Evolutionary conservation across 2,888 invertebrate species (phyloP).

Genomic region (Acrocera orbiculus): DNA sequence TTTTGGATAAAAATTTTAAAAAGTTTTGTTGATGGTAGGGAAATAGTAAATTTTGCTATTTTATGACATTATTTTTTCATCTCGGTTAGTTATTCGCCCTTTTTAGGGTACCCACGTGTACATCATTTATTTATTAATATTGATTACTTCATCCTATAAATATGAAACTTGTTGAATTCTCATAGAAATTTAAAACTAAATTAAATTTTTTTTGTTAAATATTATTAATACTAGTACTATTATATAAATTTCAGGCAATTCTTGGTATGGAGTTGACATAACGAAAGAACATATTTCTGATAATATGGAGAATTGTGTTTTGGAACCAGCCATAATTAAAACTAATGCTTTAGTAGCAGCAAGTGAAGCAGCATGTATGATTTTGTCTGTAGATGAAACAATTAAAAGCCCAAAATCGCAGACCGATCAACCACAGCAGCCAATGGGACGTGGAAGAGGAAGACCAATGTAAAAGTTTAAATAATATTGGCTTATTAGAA

Average conservation of each 20-base stretch:
- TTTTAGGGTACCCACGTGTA: too few relatives aligned
- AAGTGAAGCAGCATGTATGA: slow-evolving; percentile 83
- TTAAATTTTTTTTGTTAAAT: too few relatives aligned
- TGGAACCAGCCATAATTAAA: slow-evolving; percentile 96
- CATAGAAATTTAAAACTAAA: too few relatives aligned
- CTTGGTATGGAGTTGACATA: slow-evolving; percentile 94
- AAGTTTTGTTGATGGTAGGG: too few relatives aligned
- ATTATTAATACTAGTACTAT: neutral
- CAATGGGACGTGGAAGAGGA: slow-evolving; percentile 53
- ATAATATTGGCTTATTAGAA: too few relatives aligned
- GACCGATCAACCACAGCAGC: slow-evolving; percentile 33
- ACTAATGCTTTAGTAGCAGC: slow-evolving; percentile 94
- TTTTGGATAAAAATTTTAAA: too few relatives aligned
- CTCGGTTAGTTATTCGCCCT: too few relatives aligned
- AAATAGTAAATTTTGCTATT: too few relatives aligned
- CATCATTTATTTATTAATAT: too few relatives aligned
- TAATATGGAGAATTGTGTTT: slow-evolving; percentile 84
- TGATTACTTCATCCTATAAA: too few relatives aligned
- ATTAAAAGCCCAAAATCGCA: slow-evolving; percentile 75
- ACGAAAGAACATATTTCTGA: slow-evolving; percentile 84
- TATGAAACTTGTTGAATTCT: too few relatives aligned
- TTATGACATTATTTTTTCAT: too few relatives aligned
- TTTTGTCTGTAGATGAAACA: slow-evolving; percentile 95
- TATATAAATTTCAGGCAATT: slow-evolving; percentile 37
- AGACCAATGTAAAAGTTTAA: slow-evolving; percentile 46